phyloP scores from a whole-genome alignment of 2,113 vertebrate species.

The Embiotoca jacksoni region DNA sequence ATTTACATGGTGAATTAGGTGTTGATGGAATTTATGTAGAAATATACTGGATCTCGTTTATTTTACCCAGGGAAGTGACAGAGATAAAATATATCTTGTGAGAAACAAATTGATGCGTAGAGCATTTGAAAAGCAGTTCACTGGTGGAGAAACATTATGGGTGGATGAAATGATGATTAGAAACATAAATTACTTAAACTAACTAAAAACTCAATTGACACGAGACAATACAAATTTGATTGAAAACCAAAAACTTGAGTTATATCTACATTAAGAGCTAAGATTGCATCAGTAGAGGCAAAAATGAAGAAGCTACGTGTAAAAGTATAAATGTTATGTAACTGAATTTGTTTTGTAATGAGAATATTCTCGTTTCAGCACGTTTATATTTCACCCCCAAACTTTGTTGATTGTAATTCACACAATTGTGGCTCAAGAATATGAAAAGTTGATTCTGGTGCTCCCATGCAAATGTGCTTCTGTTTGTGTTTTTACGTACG shows the following conservation, averaged over 20 bases:
- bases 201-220: no score
- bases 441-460: background rate
- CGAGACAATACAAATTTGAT: no score
- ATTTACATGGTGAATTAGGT: no score
- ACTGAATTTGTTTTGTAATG: background rate
- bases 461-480: background rate
- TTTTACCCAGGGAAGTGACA: background rate
- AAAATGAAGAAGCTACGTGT: no score
- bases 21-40: no score
- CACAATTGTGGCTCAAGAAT: background rate
- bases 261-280: no score
- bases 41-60: no score
- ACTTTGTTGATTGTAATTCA: background rate
- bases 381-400: background rate
- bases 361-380: background rate
- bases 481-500: conserved; percentile 18
- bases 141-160: conserved; percentile 1
- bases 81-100: conserved; percentile 10
- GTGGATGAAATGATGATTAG: background rate
- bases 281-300: no score
- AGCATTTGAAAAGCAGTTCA: conserved; percentile 3
- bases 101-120: background rate
- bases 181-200: no score
- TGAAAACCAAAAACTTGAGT: no score
- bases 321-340: background rate